Percentiles rank a stretch among this genome's conserved stretches.
Evolutionary conservation across 2,888 invertebrate species (phyloP).

Genomic region (Caenorhabditis sp.): DNA sequence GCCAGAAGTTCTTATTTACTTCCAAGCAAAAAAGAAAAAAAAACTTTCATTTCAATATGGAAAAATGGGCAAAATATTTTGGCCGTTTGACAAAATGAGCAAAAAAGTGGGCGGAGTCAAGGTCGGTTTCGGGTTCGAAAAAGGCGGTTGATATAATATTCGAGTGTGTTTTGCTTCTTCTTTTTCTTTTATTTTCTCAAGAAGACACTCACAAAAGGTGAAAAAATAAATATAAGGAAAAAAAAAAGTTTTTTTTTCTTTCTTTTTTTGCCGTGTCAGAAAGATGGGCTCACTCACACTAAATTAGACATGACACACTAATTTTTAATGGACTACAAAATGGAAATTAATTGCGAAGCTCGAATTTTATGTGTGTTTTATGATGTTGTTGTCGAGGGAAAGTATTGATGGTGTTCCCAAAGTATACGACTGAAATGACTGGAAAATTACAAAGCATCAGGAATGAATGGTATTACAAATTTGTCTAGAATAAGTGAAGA

Average conservation of each 20-base stretch:
- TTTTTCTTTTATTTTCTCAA: slow-evolving; percentile 1
- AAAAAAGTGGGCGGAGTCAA: background rate
- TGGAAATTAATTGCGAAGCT: background rate
- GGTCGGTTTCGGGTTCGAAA: background rate
- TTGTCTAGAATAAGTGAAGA: too few relatives aligned
- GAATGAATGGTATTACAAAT: too few relatives aligned
- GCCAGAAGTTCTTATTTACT: background rate
- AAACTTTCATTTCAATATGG: background rate
- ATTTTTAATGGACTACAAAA: slow-evolving; percentile 1
- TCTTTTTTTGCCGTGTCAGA: too few relatives aligned
- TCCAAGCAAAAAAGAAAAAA: background rate
- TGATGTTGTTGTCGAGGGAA: background rate
- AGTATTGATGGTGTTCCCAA: background rate
- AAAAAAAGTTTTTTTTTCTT: too few relatives aligned
- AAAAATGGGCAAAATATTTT: background rate
- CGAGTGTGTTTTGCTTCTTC: background rate
- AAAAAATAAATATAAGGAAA: background rate
- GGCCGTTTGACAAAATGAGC: background rate
- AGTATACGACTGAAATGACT: too few relatives aligned
- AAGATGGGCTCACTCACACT: background rate
- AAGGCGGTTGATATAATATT: background rate
- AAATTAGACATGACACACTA: background rate
- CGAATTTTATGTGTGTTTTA: background rate
- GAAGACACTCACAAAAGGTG: background rate
- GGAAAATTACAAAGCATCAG: too few relatives aligned